Percentiles rank a stretch among this genome's conserved stretches.
Evolutionary conservation across 2,888 invertebrate genomes (phyloP).

Genomic region (Phyllotreta cruciferae): DNA sequence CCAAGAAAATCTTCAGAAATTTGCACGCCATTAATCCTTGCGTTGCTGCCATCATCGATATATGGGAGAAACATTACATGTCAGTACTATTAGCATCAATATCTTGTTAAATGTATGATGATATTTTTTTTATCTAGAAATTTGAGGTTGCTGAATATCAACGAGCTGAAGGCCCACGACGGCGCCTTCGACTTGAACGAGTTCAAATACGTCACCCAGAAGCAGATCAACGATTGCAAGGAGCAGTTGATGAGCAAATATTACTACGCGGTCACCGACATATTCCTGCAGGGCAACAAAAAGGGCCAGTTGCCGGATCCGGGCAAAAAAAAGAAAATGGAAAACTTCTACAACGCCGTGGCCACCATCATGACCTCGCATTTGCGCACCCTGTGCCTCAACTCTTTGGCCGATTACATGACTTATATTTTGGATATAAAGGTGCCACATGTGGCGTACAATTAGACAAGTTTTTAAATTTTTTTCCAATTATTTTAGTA

Average conservation of each 20-base stretch:
- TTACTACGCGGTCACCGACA: constrained; percentile 69
- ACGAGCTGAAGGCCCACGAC: constrained; percentile 65
- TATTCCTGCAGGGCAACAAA: constrained; percentile 72
- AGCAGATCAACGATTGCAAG: constrained; percentile 73
- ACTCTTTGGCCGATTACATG: constrained; percentile 80
- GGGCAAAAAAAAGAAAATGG: constrained; percentile 69
- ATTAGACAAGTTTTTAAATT: constrained; percentile 20
- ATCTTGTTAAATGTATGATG: neutral
- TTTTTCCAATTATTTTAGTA: constrained; percentile 62
- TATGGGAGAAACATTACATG: constrained; percentile 69
- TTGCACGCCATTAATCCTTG: constrained; percentile 83
- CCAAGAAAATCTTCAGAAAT: constrained; percentile 64
- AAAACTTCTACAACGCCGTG: constrained; percentile 84
- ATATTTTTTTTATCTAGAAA: constrained; percentile 58
- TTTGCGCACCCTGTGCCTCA: constrained; percentile 79
- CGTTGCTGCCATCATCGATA: constrained; percentile 77
- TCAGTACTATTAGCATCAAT: constrained; percentile 12
- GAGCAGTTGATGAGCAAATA: constrained; percentile 71
- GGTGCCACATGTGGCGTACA: constrained; percentile 60
- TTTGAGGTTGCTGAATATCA: constrained; percentile 68
- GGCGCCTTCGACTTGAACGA: constrained; percentile 73
- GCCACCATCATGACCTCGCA: constrained; percentile 89
- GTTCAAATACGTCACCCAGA: constrained; percentile 65
- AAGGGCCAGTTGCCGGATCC: constrained; percentile 73
- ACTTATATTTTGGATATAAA: constrained; percentile 78